Evolutionary conservation across 2,888 invertebrate genomes (phyloP).

Genomic region (Calliphora vomitoria): DNA sequence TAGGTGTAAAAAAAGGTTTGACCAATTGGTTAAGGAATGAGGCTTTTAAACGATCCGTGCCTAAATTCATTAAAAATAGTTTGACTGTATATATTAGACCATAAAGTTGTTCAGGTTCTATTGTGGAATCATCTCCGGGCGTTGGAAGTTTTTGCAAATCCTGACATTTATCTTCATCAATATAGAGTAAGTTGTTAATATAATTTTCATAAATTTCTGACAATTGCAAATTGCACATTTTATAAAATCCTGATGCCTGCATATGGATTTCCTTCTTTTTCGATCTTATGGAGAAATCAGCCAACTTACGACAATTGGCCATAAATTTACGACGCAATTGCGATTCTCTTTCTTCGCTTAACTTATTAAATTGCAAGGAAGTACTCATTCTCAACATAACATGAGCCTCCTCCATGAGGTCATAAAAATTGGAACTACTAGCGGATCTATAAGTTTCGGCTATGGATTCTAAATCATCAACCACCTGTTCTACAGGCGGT

Average conservation of each 20-base stretch:
- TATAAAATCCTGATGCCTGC: slow-evolving; percentile 83
- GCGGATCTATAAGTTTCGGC: slow-evolving; percentile 88
- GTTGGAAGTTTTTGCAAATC: slow-evolving; percentile 43
- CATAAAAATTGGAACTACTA: slow-evolving; percentile 89
- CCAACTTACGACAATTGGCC: slow-evolving; percentile 82
- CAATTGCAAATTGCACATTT: slow-evolving; percentile 82
- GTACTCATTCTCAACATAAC: slow-evolving; percentile 86
- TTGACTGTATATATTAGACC: slow-evolving; percentile 83
- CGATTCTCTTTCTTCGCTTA: slow-evolving; percentile 77
- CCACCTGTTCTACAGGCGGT: slow-evolving; percentile 88
- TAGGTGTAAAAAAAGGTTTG: slow-evolving; percentile 79
- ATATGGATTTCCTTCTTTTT: slow-evolving; percentile 82
- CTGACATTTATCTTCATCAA: slow-evolving; percentile 68
- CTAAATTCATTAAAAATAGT: slow-evolving; percentile 80
- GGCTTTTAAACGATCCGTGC: slow-evolving; percentile 80
- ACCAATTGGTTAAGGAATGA: slow-evolving; percentile 81
- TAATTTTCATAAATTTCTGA: slow-evolving; percentile 81
- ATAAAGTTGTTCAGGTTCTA: slow-evolving; percentile 76
- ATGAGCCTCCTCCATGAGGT: slow-evolving; percentile 90
- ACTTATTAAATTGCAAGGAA: slow-evolving; percentile 80
- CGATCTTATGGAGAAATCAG: slow-evolving; percentile 84
- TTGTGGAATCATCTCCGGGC: slow-evolving; percentile 59
- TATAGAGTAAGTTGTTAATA: slow-evolving; percentile 76
- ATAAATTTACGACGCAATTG: slow-evolving; percentile 79
- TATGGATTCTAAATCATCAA: slow-evolving; percentile 89